A percentile compares a stretch with the other conserved stretches of the same genome.
phyloP scores from a whole-genome alignment of 2,113 vertebrate species.

The Oenanthe melanoleuca region DNA sequence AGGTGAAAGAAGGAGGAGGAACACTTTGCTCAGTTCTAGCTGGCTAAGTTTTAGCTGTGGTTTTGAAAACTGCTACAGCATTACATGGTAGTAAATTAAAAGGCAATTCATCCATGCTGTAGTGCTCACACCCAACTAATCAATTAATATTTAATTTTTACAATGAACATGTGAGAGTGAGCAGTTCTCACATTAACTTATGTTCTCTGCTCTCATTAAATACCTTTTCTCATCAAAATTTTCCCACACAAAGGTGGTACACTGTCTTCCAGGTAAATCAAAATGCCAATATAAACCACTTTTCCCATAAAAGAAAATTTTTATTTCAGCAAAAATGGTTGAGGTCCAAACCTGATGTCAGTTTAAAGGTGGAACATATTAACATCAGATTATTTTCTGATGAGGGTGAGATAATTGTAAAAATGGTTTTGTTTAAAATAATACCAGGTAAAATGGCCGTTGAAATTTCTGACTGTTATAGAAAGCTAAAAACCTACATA shows the following conservation, averaged over 20 bases:
- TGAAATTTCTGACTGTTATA: slow-evolving; percentile 37
- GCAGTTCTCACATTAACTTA: background rate
- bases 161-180: background rate
- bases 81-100: background rate
- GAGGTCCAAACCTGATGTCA: slow-evolving; percentile 56
- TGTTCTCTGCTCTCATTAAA: slow-evolving; percentile 20
- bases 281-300: slow-evolving; percentile 59
- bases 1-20: background rate
- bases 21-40: background rate
- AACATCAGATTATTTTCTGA: slow-evolving; percentile 35
- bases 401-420: slow-evolving; percentile 56
- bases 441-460: slow-evolving; percentile 27
- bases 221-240: slow-evolving; percentile 16
- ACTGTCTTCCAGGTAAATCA: slow-evolving; percentile 61
- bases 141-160: slow-evolving; percentile 14
- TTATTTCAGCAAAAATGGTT: slow-evolving; percentile 49
- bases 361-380: slow-evolving; percentile 56
- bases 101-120: background rate
- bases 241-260: slow-evolving; percentile 27
- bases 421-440: slow-evolving; percentile 69
- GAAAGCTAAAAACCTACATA: background rate
- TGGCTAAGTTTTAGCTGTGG: background rate
- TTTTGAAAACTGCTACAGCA: background rate
- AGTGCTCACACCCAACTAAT: background rate
- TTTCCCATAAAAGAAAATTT: slow-evolving; percentile 56